phyloP scores from a whole-genome alignment of 2,888 invertebrate genomes.

The Micoletzkya japonica region DNA sequence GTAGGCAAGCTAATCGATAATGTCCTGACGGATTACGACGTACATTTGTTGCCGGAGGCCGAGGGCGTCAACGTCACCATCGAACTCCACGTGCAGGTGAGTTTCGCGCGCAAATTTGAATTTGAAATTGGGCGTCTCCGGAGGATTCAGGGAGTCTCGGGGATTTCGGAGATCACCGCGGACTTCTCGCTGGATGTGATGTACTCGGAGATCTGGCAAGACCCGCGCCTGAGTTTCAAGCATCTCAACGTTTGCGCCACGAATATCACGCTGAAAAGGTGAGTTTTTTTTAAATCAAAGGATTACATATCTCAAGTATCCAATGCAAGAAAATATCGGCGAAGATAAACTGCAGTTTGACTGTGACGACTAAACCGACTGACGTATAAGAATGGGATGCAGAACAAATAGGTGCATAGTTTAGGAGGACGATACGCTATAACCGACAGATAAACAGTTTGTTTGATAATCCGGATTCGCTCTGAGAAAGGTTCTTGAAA shows the following conservation, averaged over 20 bases:
- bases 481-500: too few species aligned
- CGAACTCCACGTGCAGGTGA: constrained; percentile 63
- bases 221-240: constrained; percentile 60
- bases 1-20: constrained; percentile 43
- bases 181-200: constrained; percentile 63
- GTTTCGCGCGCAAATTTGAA: background rate
- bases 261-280: constrained; percentile 62
- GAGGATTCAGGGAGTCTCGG: constrained; percentile 57
- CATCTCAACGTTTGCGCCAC: constrained; percentile 62
- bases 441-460: too few species aligned
- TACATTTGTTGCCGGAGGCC: constrained; percentile 59
- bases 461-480: too few species aligned
- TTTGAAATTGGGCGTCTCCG: too few species aligned
- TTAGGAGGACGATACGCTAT: too few species aligned
- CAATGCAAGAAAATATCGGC: too few species aligned
- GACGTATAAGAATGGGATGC: too few species aligned
- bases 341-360: too few species aligned
- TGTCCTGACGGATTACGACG: constrained; percentile 58
- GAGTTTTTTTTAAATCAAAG: background rate
- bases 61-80: constrained; percentile 64
- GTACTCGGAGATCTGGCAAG: constrained; percentile 63
- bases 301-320: too few species aligned
- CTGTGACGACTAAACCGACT: too few species aligned
- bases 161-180: constrained; percentile 62
- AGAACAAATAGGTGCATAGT: too few species aligned